These are phyloP conservation scores for Maconellicoccus hirsutus DNA, from an alignment of 1,140 invertebrate species.

Conservation along the genomic window DNA sequence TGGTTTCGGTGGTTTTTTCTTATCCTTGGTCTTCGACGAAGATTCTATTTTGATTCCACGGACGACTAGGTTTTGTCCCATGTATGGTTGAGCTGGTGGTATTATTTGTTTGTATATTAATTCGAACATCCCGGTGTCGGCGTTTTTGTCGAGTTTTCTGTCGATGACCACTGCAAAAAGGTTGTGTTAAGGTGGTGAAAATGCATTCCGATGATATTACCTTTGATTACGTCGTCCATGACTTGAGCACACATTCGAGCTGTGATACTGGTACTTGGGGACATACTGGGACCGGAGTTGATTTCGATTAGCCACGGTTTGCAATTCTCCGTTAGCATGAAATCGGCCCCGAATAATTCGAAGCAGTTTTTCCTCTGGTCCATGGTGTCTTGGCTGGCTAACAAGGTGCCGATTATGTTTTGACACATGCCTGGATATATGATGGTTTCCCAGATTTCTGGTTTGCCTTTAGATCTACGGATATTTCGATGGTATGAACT, in stretches of 20 bases:
- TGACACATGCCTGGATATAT: conserved; percentile 86
- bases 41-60: conserved; percentile 44
- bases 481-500: too few species aligned
- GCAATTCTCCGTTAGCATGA: conserved; percentile 79
- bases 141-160: conserved; percentile 56
- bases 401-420: conserved; percentile 70
- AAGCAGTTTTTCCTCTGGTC: conserved; percentile 78
- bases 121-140: conserved; percentile 77
- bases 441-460: conserved; percentile 60
- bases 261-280: conserved; percentile 76
- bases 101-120: conserved; percentile 62
- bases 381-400: conserved; percentile 75
- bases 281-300: conserved; percentile 85
- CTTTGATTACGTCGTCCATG: conserved; percentile 85
- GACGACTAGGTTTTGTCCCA: conserved; percentile 61
- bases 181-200: background rate
- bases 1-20: background rate
- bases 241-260: conserved; percentile 72
- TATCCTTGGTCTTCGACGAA: background rate
- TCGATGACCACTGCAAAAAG: conserved; percentile 71
- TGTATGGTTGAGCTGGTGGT: conserved; percentile 67
- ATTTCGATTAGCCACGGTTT: conserved; percentile 89
- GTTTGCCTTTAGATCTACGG: conserved; percentile 46
- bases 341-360: conserved; percentile 87
- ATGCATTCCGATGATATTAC: conserved; percentile 38